phyloP scores from a whole-genome alignment of 2,888 invertebrate species.

The Mesopsocus fuscifrons region DNA sequence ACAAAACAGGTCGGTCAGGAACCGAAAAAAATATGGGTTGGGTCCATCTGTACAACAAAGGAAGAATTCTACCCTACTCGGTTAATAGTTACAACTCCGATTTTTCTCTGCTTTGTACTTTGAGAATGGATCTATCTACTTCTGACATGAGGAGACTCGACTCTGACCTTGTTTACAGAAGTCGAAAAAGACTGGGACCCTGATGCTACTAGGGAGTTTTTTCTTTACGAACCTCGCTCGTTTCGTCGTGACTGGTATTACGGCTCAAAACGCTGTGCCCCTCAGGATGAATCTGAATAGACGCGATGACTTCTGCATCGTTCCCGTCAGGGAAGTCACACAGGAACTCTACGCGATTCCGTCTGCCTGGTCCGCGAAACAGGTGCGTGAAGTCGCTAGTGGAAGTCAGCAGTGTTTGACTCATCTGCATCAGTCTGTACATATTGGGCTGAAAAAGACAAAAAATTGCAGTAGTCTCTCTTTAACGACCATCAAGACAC shows the following conservation, averaged over 20 bases:
- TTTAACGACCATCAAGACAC: too few relatives aligned
- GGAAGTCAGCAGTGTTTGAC: constrained; percentile 59
- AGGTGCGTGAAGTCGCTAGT: constrained; percentile 65
- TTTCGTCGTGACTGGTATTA: constrained; percentile 70
- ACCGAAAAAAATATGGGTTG: constrained; percentile 6
- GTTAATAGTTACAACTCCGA: too few relatives aligned
- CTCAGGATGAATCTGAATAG: constrained; percentile 74
- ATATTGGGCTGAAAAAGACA: constrained; percentile 53
- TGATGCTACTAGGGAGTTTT: too few relatives aligned
- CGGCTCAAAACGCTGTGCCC: constrained; percentile 79
- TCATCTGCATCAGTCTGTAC: constrained; percentile 75
- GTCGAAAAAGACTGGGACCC: too few relatives aligned
- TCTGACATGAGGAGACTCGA: too few relatives aligned
- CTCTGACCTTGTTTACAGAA: too few relatives aligned
- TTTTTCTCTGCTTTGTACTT: too few relatives aligned
- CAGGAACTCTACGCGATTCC: constrained; percentile 77
- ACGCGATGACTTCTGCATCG: constrained; percentile 79
- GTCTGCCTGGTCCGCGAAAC: constrained; percentile 48
- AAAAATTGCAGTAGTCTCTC: too few relatives aligned
- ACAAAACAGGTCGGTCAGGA: constrained; percentile 8
- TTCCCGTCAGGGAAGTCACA: constrained; percentile 74
- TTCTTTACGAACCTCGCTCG: constrained; percentile 62
- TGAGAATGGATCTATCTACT: too few relatives aligned
- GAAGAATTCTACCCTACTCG: too few relatives aligned
- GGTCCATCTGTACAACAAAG: too few relatives aligned